Conservation (phyloP, 2,888 invertebrate species). For the Xylocampa areola region DNA sequence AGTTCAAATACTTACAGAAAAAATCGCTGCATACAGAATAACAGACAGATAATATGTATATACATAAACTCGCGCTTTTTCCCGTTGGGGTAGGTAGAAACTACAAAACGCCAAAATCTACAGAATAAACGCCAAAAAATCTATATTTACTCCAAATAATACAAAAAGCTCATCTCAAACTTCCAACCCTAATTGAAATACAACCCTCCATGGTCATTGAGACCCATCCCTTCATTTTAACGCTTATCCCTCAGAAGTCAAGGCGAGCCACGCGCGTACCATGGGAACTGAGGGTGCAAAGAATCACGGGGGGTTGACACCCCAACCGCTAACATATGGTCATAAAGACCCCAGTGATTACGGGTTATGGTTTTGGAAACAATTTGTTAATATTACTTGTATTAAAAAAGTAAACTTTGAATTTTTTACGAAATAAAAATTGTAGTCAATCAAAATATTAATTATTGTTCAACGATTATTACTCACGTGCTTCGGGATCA, state of each 20-base stretch:
- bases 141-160: neutral
- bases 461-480: no score
- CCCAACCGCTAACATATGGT: constrained; percentile 62
- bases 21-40: no score
- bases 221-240: constrained; percentile 49
- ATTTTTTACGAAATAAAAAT: neutral
- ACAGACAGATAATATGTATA: no score
- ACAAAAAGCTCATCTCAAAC: neutral
- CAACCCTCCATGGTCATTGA: constrained; percentile 46
- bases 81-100: no score
- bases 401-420: neutral
- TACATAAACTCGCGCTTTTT: no score
- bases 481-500: no score
- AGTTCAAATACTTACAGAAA: no score
- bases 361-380: constrained; percentile 18
- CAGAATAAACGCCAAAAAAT: no score
- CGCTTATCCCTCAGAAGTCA: constrained; percentile 58
- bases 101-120: neutral
- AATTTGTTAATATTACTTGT: constrained; percentile 29
- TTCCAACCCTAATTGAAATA: constrained; percentile 56
- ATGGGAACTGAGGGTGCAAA: constrained; percentile 67
- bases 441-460: no score
- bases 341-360: constrained; percentile 51
- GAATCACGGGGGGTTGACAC: constrained; percentile 54
- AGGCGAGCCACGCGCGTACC: constrained; percentile 61